Evolutionary conservation across 2,888 invertebrate species (phyloP), one percentile per base, ranked within the genome.

Genomic region (Anoncus sp.): DNA sequence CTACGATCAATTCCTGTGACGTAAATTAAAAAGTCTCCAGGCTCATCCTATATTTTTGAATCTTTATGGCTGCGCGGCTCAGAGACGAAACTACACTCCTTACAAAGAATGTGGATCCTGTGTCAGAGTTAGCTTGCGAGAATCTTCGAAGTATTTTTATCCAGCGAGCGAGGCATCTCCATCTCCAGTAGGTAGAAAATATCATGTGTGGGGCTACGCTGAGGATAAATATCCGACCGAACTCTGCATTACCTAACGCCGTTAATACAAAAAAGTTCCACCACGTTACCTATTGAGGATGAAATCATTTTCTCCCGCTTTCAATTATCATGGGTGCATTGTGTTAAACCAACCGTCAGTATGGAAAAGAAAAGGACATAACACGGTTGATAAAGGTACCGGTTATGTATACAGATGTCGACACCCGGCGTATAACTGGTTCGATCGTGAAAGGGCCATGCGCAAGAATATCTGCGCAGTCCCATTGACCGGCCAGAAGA

Each of bases 381-480:
- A 3, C 22, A 12, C 2, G 27, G 9, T 10, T 9, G 55, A 35
- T 22, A 43, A 43, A 12, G 24, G 16, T 24, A 45, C 22, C 22
- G n/a, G 10, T n/a, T 43, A 27, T 18, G 14, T 38, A 14, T 16
- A 67, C 81, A 90, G 90, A 88, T 89, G 90, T 88, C 90, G 87
- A 80, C 87, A 89, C 85, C 47, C 72, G 69, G 71, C 76, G 77
- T 67, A 55, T 47, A 85, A 83, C 83, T 85, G 85, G 83, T 86
- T 84, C 80, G 84, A 85, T 86, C 82, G 80, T 77, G 80, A 74
- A 78, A 27, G 74, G 69, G 73, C 84, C 27, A 22, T 85, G 90
- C 90, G 90, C 89, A 88, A 76, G 82, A 80, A 79, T 62, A 72
- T 81, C 77, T 84, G 90, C 90, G 90, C 89, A 89, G 80, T 87